Evolutionary conservation across 2,113 vertebrate species (phyloP).

Genomic region (Erythrocebus patas): DNA sequence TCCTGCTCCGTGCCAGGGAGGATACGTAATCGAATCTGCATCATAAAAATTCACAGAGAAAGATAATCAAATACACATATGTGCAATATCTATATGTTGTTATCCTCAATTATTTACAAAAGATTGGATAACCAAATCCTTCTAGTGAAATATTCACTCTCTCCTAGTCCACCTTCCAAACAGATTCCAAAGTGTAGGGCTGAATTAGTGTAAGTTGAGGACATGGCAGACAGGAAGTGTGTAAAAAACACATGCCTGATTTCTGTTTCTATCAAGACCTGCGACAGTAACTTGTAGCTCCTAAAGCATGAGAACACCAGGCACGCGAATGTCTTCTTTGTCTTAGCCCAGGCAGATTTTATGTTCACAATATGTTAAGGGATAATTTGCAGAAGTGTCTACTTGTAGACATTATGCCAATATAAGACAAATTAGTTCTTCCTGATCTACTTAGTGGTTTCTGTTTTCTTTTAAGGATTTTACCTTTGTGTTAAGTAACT

Average conservation of each 20-base stretch:
- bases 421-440: neutral
- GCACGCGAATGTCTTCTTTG: neutral
- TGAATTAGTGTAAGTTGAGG: neutral
- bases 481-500: neutral
- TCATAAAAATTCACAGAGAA: neutral
- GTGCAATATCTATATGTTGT: neutral
- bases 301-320: neutral
- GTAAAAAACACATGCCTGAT: fast-evolving
- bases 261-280: neutral
- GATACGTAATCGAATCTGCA: conserved; percentile 93
- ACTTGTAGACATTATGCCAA: neutral
- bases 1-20: conserved; percentile 94
- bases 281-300: neutral
- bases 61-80: neutral
- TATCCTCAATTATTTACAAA: neutral
- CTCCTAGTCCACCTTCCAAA: neutral
- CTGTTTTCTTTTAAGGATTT: neutral
- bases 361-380: neutral
- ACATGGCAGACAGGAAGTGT: neutral
- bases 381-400: neutral
- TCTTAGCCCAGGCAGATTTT: neutral
- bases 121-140: neutral
- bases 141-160: neutral
- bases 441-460: neutral
- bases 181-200: neutral